Evolutionary conservation across 2,797 vertebrate genomes (phyloP).

Genomic region (Varecia variegata): DNA sequence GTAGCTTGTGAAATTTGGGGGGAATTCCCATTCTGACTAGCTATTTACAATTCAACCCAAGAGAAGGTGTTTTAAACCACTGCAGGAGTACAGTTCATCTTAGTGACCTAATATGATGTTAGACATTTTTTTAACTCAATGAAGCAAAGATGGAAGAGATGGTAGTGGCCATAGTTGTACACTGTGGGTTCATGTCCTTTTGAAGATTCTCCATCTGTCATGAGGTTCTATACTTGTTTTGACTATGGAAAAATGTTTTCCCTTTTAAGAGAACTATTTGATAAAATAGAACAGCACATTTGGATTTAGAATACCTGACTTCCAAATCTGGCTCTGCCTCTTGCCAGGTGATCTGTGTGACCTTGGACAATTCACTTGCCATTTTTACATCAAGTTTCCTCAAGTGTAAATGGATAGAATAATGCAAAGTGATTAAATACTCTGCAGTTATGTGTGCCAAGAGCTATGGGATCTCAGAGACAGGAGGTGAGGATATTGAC

Average conservation of each 20-base stretch:
- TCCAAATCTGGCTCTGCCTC: background rate
- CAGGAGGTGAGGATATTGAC: background rate
- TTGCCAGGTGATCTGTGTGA: background rate
- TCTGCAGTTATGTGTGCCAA: background rate
- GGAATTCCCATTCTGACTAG: background rate
- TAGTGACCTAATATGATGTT: background rate
- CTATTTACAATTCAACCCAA: background rate
- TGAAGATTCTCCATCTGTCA: background rate
- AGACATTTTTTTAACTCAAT: background rate
- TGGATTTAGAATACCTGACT: background rate
- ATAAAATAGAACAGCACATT: background rate
- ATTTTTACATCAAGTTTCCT: background rate
- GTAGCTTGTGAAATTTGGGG: background rate
- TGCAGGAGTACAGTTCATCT: background rate
- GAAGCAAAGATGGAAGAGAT: background rate
- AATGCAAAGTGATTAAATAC: background rate
- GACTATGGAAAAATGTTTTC: background rate
- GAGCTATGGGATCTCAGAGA: background rate
- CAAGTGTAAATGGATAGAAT: background rate
- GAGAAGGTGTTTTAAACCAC: background rate
- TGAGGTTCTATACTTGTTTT: background rate
- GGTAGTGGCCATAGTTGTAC: background rate
- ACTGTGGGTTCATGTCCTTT: background rate
- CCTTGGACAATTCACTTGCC: background rate
- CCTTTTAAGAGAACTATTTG: background rate